phyloP scores from a whole-genome alignment of 2,888 invertebrate species.

The Leucoptera coffeella region DNA sequence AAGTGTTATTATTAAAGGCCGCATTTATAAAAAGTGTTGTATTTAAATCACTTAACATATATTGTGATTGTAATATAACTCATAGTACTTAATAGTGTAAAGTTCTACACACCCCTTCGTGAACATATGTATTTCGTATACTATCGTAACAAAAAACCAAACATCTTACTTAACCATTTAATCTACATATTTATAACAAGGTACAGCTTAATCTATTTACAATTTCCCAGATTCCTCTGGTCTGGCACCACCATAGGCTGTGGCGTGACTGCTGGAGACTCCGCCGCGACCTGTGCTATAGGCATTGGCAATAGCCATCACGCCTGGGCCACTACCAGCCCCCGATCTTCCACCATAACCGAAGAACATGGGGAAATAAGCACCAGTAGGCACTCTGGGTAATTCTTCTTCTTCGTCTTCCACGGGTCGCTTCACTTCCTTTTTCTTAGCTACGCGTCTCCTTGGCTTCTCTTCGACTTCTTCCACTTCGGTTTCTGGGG shows the following conservation, averaged over 20 bases:
- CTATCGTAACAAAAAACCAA: no score
- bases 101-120: no score
- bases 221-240: conserved; percentile 18
- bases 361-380: conserved; percentile 65
- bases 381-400: conserved; percentile 41
- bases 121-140: no score
- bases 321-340: conserved; percentile 40
- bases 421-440: conserved; percentile 25
- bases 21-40: no score
- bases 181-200: no score
- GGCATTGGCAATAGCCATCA: conserved; percentile 67
- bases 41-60: no score
- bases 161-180: no score
- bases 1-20: no score
- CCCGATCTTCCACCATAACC: conserved; percentile 29
- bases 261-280: conserved; percentile 66
- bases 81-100: no score
- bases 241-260: conserved; percentile 60
- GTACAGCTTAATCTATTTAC: conserved; percentile 10
- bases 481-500: conserved; percentile 25
- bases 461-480: conserved; percentile 24
- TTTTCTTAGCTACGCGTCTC: conserved; percentile 29
- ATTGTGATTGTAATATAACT: no score
- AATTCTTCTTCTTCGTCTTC: conserved; percentile 45
- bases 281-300: conserved; percentile 67